These are phyloP conservation scores for Drosophila cardini DNA, from an alignment of 1,140 invertebrate species.

Conservation along the genomic window DNA sequence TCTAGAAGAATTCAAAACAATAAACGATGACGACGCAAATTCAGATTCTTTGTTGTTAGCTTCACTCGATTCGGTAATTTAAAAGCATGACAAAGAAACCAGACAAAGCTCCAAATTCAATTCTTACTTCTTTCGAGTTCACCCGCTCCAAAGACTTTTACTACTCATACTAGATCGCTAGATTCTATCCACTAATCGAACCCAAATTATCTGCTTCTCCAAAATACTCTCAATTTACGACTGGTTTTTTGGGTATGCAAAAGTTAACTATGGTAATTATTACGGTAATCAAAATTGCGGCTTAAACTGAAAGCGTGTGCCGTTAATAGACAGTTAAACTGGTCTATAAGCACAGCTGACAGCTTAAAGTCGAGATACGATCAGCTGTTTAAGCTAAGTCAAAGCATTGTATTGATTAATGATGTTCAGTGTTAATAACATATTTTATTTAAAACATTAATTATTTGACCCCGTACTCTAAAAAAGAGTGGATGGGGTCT, in stretches of 20 bases:
- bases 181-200: not conserved
- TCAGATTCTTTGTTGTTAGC: constrained; percentile 1
- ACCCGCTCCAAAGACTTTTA: too few relatives aligned
- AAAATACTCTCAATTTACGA: not conserved
- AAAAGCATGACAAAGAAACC: not conserved
- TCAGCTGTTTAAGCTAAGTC: not conserved
- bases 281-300: constrained; percentile 11
- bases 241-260: not conserved
- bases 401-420: not conserved
- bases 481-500: too few relatives aligned
- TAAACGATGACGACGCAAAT: constrained; percentile 17
- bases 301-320: not conserved
- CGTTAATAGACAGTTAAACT: constrained; percentile 10
- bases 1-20: constrained; percentile 1
- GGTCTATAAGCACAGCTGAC: not conserved
- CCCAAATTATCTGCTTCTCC: not conserved
- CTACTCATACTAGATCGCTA: too few relatives aligned
- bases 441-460: not conserved
- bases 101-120: constrained; percentile 1
- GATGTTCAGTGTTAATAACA: not conserved
- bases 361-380: not conserved
- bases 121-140: not conserved
- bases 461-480: too few relatives aligned
- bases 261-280: constrained; percentile 17
- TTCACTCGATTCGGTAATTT: constrained; percentile 1